Conservation (phyloP, 1,140 invertebrate species). For the Nephila pilipes region DNA sequence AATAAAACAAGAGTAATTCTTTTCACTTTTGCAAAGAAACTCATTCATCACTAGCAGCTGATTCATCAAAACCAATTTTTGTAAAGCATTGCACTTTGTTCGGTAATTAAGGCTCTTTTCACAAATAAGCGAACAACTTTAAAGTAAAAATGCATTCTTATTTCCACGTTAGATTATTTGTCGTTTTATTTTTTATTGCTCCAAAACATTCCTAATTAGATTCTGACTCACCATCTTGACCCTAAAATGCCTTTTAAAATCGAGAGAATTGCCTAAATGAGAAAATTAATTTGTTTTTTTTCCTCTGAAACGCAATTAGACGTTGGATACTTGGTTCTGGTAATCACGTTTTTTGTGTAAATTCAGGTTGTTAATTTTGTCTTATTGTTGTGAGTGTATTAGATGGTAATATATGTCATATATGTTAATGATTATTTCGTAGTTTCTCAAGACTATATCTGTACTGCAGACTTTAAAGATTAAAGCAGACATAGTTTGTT, state of each 20-base stretch:
- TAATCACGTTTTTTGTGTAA: too few species aligned
- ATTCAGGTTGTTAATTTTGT: too few species aligned
- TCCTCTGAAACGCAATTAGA: not conserved
- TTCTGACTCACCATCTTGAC: not conserved
- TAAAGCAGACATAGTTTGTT: too few species aligned
- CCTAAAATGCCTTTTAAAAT: constrained; percentile 3
- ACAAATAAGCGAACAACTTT: not conserved
- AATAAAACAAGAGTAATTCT: too few species aligned
- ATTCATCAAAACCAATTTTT: not conserved
- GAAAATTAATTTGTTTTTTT: not conserved
- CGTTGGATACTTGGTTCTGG: not conserved
- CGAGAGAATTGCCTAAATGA: not conserved
- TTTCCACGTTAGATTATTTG: not conserved
- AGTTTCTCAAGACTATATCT: too few species aligned
- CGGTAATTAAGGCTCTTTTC: constrained; percentile 3
- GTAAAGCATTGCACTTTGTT: not conserved
- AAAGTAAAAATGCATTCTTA: constrained; percentile 6
- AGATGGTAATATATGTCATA: too few species aligned
- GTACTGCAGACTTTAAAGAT: too few species aligned
- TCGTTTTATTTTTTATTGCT: not conserved
- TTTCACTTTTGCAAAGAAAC: not conserved
- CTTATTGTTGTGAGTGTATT: too few species aligned
- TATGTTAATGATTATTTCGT: too few species aligned
- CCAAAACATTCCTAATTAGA: not conserved
- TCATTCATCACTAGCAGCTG: not conserved